A percentile compares a stretch with the other conserved stretches of the same genome.
Evolutionary conservation across 2,797 vertebrate genomes (phyloP).

Genomic region (Pantherophis alleghaniensis): DNA sequence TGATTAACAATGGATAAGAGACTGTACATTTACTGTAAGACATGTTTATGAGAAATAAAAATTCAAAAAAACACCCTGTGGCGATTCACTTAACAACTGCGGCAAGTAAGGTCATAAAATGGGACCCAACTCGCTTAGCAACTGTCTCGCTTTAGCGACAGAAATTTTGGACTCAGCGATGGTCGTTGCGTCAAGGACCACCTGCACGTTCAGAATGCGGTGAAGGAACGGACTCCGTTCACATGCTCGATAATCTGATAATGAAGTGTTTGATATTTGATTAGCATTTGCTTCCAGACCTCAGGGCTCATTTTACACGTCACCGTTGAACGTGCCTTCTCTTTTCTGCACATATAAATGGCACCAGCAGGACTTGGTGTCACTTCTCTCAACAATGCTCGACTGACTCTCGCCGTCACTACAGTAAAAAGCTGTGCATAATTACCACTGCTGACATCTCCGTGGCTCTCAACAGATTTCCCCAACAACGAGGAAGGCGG

Average conservation of each 20-base stretch:
- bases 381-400: conserved; percentile 53
- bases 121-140: neutral
- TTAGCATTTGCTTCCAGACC: conserved; percentile 53
- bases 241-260: conserved; percentile 53
- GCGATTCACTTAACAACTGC: too few relatives aligned
- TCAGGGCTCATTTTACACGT: conserved; percentile 62
- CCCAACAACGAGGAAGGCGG: conserved; percentile 33
- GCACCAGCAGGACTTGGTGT: conserved; percentile 42
- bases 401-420: conserved; percentile 48
- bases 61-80: too few relatives aligned
- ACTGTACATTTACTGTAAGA: too few relatives aligned
- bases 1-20: too few relatives aligned
- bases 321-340: conserved; percentile 58
- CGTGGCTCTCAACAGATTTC: conserved; percentile 39
- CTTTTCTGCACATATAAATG: conserved; percentile 51
- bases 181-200: neutral
- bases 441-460: conserved; percentile 45
- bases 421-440: conserved; percentile 44
- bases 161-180: neutral
- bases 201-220: neutral
- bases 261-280: conserved; percentile 64
- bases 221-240: conserved; percentile 36
- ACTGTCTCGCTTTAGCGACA: neutral
- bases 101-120: too few relatives aligned
- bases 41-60: too few relatives aligned